Evolutionary conservation across 2,113 vertebrate species (phyloP), one percentile per base, ranked within the genome.

Genomic region (Sceloporus tristichus): DNA sequence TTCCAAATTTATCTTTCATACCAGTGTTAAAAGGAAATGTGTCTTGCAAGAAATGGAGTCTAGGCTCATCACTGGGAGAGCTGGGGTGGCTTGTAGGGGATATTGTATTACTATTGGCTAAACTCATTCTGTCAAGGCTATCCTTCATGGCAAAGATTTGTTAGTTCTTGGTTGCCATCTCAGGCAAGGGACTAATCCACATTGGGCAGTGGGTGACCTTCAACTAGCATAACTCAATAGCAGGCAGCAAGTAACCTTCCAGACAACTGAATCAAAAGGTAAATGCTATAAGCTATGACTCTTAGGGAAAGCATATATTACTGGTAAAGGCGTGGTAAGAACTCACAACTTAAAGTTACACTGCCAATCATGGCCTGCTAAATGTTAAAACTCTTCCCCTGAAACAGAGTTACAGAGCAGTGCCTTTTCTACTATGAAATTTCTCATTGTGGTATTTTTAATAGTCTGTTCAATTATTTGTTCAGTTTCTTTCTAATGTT

Each of bases 1-100:
- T 87, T 56, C 21, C 59, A 16, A 76, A 40, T 88, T 8, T 48
- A 21, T 84, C 90, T 21, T 80, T 42, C 56, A 29, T 48, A 65
- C 25, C 21, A 25, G 25, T 25, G 25, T 85, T 75, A 85, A 16
- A 10, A 85, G 19, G 54, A 40, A 75, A 38, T 75, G 83, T 38
- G 18, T 53, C 53, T 75, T 59, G 54, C 53, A 74, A 25, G 6
- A 75, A 27, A 7, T 4, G n/a, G 71, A 56, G 74, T 59, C 54
- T 19, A 75, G 82, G 5, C 16, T 34, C 29, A 56, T 11, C n/a
- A 13, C 70, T 23, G 11, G 23, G 68, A 84, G 29, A 23, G 25
- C 40, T 8, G 1, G 25, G 8, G 2, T 10, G 62, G 7, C 5
- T 82, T 42, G 13, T 19, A 59, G 16, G 6, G 29, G 29, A 54